These are phyloP conservation scores for Linepithema humile DNA, from an alignment of 1,140 invertebrate genomes.

Conservation along the genomic window DNA sequence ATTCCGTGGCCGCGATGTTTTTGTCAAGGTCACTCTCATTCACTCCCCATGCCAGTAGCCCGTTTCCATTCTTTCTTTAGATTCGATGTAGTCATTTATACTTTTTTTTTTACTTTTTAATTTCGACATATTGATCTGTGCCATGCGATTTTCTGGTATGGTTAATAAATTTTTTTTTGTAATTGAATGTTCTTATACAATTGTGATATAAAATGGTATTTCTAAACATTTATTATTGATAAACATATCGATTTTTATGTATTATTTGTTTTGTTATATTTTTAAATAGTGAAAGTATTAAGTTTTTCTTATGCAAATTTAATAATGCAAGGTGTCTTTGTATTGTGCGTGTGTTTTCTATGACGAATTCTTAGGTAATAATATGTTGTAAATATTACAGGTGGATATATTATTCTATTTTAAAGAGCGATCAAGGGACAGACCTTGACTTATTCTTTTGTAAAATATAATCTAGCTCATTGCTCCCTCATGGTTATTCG, in stretches of 20 bases:
- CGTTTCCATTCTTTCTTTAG: slow-evolving; percentile 55
- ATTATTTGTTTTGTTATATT: not conserved
- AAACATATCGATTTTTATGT: not conserved
- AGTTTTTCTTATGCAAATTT: not conserved
- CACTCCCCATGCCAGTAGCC: slow-evolving; percentile 61
- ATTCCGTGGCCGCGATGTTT: slow-evolving; percentile 75
- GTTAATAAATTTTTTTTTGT: not conserved
- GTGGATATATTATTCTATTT: not conserved
- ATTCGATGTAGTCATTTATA: slow-evolving; percentile 25
- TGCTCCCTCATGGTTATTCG: slow-evolving; percentile 13
- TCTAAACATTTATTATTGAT: not conserved
- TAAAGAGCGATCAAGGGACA: not conserved
- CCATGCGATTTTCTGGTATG: not conserved
- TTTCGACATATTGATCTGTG: not conserved
- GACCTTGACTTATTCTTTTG: slow-evolving; percentile 26
- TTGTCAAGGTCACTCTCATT: slow-evolving; percentile 77
- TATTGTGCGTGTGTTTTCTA: too few relatives aligned
- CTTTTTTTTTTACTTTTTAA: slow-evolving; percentile 19
- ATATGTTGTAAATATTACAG: not conserved
- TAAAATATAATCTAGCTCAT: slow-evolving; percentile 44
- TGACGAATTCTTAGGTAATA: slow-evolving; percentile 17
- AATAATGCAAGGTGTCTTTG: too few relatives aligned
- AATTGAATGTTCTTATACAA: not conserved
- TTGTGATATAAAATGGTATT: not conserved
- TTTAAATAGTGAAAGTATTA: not conserved